phyloP scores from a whole-genome alignment of 2,113 vertebrate species.

The Nothobranchius kuhntae region DNA sequence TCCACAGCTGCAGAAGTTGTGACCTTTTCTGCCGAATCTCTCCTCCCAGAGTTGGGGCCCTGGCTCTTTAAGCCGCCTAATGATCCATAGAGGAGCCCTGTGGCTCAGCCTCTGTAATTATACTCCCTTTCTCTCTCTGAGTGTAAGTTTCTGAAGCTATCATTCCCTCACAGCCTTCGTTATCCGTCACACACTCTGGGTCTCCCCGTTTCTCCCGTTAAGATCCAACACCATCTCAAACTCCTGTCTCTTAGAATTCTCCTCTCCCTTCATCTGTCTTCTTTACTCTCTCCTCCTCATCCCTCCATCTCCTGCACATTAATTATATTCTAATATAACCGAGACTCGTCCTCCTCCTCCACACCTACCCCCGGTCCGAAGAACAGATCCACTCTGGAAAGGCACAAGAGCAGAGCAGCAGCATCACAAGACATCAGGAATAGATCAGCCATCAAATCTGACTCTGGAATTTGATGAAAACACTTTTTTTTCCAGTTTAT shows the following conservation, averaged over 20 bases:
- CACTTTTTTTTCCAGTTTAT: no score
- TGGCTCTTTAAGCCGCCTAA: conserved; percentile 66
- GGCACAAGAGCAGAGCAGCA: conserved; percentile 37
- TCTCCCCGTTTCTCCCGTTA: conserved; percentile 17
- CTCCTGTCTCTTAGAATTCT: conserved; percentile 25
- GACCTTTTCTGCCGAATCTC: conserved; percentile 54
- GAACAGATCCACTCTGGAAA: conserved; percentile 31
- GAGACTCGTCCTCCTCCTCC: conserved; percentile 39
- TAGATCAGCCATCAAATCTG: conserved; percentile 21
- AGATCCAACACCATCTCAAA: conserved; percentile 27
- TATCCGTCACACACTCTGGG: conserved; percentile 19
- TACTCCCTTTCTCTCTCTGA: conserved; percentile 34
- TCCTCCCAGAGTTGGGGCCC: conserved; percentile 21
- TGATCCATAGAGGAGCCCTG: conserved; percentile 63
- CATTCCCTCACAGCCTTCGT: conserved; percentile 44
- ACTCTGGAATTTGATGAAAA: not conserved
- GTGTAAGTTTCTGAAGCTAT: conserved; percentile 27
- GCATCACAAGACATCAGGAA: conserved; percentile 23
- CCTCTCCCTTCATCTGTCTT: not conserved
- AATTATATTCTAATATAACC: conserved; percentile 55
- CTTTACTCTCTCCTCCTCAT: not conserved
- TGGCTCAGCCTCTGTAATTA: conserved; percentile 69
- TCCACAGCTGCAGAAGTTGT: conserved; percentile 39
- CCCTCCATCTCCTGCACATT: conserved; percentile 57
- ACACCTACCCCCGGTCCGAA: conserved; percentile 29